phyloP scores from a whole-genome alignment of 2,797 vertebrate genomes.

The Nyctalus aviator region DNA sequence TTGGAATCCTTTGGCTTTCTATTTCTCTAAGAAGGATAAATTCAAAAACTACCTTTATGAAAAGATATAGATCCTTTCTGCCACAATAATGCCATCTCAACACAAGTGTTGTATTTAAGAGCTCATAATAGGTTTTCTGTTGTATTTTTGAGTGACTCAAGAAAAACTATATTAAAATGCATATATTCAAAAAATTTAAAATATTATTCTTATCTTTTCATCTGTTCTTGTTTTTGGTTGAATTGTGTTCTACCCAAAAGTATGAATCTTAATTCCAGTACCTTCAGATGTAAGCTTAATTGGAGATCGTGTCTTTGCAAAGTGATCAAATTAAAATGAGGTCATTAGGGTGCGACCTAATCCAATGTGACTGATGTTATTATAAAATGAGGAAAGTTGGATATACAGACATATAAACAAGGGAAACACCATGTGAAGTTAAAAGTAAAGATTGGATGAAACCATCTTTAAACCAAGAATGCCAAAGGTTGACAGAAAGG shows the following conservation, averaged over 20 bases:
- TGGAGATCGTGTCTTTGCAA: background rate
- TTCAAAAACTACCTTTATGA: background rate
- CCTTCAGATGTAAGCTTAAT: background rate
- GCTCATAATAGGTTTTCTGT: background rate
- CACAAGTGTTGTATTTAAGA: background rate
- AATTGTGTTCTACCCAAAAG: background rate
- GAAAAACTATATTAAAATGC: conserved; percentile 10
- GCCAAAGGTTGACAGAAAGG: background rate
- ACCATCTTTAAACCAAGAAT: background rate
- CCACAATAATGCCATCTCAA: background rate
- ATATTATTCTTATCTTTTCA: background rate
- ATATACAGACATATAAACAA: background rate
- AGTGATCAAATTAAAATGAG: conserved; percentile 17
- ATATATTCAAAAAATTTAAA: background rate
- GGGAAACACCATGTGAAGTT: background rate
- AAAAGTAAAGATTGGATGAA: background rate
- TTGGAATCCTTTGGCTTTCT: background rate
- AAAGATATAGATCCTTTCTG: background rate
- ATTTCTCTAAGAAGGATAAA: conserved; percentile 7
- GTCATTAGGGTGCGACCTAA: background rate
- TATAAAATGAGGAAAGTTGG: background rate
- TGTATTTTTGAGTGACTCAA: conserved; percentile 21
- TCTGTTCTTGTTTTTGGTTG: background rate
- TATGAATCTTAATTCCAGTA: background rate
- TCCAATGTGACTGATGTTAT: background rate